Base-by-base conservation (phyloP, 2,113 vertebrate species). In the Triplophysa dalaica region DNA sequence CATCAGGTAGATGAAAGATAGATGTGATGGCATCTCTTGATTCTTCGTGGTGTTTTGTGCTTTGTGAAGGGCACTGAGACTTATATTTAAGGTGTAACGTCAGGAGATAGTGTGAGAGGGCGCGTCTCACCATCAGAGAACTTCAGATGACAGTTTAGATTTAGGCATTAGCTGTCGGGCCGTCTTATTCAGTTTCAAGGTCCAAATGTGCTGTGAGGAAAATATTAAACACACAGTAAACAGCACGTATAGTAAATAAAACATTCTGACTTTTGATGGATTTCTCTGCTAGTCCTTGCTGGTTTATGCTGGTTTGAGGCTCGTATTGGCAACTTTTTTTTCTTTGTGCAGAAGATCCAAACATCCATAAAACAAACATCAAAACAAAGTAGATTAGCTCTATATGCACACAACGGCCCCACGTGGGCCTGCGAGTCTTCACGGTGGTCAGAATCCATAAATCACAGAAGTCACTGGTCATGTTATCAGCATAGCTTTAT, bases 401-500 rank as follows among this genome's bases (percentile, higher is more conserved):
- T 50, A 14, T 50, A 50, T 50, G 14, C 48, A 50, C 11, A 50
- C 11, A 11, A 14, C 48, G 14, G 14, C 10, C 11, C 14, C 14
- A 8, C 7, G 2, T 56, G 17, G 14, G 17, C 17, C 52, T 33
- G 50, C 33, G 58, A 21, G 21, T 8, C 33, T 70, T 22, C 26
- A 61, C 19, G 69, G 58, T 54, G 67, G 8, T 66, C 80, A 65
- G 16, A 72, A 75, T 11, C 58, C 14, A 74, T 74, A 45, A 75
- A 48, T 62, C 72, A 26, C 22, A 62, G 24, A 11, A n/a, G 10
- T 21, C 69, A 70, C 48, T 8, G 26, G 1, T 17, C 10, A 56
- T 56, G 50, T 70, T 70, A 70, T 56, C 48, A 2, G 68, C 48
- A 13, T 70, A 70, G 50, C 6, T 72, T 56, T 56, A 24, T 75